Percentiles rank a stretch among this genome's conserved stretches.
These are phyloP conservation scores for Xanthorhoe spadicearia DNA, from an alignment of 2,888 invertebrate species.

Conservation along the genomic window DNA sequence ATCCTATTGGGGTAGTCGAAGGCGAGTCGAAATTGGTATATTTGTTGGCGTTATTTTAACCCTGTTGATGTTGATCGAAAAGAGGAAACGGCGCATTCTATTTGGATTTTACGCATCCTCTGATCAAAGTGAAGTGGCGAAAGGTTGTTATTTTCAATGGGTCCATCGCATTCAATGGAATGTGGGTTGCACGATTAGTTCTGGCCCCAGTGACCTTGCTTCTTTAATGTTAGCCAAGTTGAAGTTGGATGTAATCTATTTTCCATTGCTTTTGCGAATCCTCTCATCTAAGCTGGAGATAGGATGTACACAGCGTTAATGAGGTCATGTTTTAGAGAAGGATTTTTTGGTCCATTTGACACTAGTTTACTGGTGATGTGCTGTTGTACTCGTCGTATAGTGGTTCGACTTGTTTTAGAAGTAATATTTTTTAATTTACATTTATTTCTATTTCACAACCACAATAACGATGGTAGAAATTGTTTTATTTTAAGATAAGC, in stretches of 20 bases:
- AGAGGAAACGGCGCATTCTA: slow-evolving; percentile 15
- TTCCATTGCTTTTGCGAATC: slow-evolving; percentile 24
- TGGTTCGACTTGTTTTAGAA: no score
- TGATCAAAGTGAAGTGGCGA: slow-evolving; percentile 24
- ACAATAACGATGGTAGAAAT: no score
- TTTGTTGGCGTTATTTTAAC: not conserved
- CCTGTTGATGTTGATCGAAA: slow-evolving; percentile 14
- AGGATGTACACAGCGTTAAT: slow-evolving; percentile 21
- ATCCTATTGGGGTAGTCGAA: not conserved
- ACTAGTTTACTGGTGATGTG: not conserved
- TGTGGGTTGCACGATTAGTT: slow-evolving; percentile 32
- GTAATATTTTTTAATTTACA: no score
- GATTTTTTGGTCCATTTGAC: slow-evolving; percentile 6
- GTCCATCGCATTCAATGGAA: slow-evolving; percentile 24
- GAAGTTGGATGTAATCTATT: slow-evolving; percentile 30
- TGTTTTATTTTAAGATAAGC: no score
- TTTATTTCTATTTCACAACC: no score
- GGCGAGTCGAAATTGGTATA: slow-evolving; percentile 1
- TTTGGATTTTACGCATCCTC: slow-evolving; percentile 21
- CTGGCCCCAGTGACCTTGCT: slow-evolving; percentile 26
- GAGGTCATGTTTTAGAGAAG: slow-evolving; percentile 12
- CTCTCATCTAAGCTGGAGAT: slow-evolving; percentile 21
- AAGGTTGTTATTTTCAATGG: slow-evolving; percentile 30
- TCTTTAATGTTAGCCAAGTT: slow-evolving; percentile 27
- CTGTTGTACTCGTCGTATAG: not conserved